A percentile compares a stretch with the other conserved stretches of the same genome.
Evolutionary conservation across 2,797 vertebrate species (phyloP).

Genomic region (Acanthurus leucopareius): DNA sequence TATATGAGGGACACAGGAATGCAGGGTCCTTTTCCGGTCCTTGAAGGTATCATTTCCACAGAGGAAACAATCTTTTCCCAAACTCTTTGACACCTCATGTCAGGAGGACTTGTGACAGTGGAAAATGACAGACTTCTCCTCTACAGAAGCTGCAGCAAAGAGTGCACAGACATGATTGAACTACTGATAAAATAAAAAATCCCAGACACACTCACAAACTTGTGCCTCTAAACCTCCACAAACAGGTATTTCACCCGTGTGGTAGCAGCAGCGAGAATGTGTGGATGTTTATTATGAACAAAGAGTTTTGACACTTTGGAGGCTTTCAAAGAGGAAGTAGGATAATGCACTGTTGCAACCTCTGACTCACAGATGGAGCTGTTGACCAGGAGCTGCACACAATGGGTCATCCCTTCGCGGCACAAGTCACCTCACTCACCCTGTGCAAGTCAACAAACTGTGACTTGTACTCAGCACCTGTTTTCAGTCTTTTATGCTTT

Average conservation of each 20-base stretch:
- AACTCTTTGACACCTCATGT: conserved; percentile 10
- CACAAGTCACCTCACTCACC: not conserved
- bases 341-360: conserved; percentile 1
- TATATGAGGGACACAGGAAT: not conserved
- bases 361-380: conserved; percentile 6
- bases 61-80: not conserved
- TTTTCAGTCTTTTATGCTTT: not conserved
- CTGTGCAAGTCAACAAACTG: not conserved
- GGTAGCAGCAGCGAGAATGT: not conserved
- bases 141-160: conserved; percentile 2
- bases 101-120: not conserved
- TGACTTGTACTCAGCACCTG: not conserved
- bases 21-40: not conserved
- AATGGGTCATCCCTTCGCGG: not conserved
- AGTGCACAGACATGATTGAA: not conserved
- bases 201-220: not conserved
- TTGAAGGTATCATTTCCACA: conserved; percentile 4
- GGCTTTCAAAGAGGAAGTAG: not conserved
- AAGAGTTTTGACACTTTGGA: not conserved
- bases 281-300: not conserved
- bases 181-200: not conserved
- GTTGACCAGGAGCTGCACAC: not conserved
- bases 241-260: not conserved
- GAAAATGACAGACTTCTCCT: not conserved
- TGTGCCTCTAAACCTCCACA: not conserved